Percentiles rank a stretch among this genome's conserved stretches.
Evolutionary conservation across 2,797 vertebrate species (phyloP).

Genomic region (Pseudopleuronectes americanus): DNA sequence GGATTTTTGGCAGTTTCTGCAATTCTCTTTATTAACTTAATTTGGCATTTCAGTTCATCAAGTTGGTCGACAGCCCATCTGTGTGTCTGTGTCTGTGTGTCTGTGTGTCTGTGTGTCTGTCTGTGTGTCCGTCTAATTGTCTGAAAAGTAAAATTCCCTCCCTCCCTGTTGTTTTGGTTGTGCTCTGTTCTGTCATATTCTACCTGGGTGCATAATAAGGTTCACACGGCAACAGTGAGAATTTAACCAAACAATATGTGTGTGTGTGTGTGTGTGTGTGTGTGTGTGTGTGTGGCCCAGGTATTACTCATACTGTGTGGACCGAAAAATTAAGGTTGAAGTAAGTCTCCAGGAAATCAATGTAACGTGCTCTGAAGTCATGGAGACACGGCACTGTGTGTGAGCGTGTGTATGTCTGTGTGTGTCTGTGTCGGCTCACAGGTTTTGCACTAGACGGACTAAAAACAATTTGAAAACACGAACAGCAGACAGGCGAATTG

Average conservation of each 20-base stretch:
- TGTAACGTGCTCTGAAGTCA: too few relatives aligned
- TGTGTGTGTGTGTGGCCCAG: not conserved
- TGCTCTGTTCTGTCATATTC: slow-evolving; percentile 50
- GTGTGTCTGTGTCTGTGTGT: slow-evolving; percentile 15
- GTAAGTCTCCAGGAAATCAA: too few relatives aligned
- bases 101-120: slow-evolving; percentile 8
- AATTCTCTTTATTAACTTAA: slow-evolving; percentile 1
- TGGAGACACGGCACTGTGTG: too few relatives aligned
- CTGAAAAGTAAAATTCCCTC: slow-evolving; percentile 37
- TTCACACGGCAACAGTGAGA: slow-evolving; percentile 42
- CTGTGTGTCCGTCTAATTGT: slow-evolving; percentile 23
- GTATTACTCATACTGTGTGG: too few relatives aligned
- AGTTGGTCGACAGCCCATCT: slow-evolving; percentile 30
- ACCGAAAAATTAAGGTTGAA: too few relatives aligned
- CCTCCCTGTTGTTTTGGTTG: slow-evolving; percentile 26
- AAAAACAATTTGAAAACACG: slow-evolving; percentile 16
- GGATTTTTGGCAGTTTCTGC: not conserved
- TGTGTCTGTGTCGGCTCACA: slow-evolving; percentile 1
- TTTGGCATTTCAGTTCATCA: slow-evolving; percentile 32
- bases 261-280: slow-evolving; percentile 12
- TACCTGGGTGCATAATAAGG: slow-evolving; percentile 61
- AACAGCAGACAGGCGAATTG: slow-evolving; percentile 16
- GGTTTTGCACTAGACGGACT: slow-evolving; percentile 6
- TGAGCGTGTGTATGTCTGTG: not conserved
- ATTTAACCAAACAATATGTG: slow-evolving; percentile 41